phyloP scores from a whole-genome alignment of 2,797 vertebrate species.

The Acrossocheilus wenchowensis region DNA sequence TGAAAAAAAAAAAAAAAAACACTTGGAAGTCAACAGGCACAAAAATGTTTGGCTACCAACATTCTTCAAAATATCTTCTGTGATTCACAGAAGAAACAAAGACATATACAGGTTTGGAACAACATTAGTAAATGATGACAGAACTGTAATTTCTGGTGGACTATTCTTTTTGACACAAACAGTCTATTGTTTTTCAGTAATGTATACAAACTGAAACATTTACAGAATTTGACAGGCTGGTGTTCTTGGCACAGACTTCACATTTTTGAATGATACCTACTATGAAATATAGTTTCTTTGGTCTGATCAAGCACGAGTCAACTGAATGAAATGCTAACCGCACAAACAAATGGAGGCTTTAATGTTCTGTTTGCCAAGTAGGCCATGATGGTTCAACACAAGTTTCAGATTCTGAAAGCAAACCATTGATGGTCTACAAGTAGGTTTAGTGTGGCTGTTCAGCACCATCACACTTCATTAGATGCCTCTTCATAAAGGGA shows the following conservation, averaged over 20 bases:
- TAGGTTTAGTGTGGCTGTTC: constrained; percentile 17
- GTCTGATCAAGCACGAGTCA: background rate
- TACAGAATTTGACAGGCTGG: background rate
- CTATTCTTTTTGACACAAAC: background rate
- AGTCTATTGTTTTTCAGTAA: constrained; percentile 13
- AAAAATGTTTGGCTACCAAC: background rate
- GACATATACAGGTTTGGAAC: too few relatives aligned
- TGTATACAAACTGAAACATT: background rate
- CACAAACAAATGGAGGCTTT: background rate
- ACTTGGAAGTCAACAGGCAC: background rate
- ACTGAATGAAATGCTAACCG: background rate
- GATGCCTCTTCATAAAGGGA: constrained; percentile 39
- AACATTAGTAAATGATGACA: background rate
- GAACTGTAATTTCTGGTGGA: background rate
- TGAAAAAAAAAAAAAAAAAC: background rate
- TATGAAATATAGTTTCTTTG: background rate
- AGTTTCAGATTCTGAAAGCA: background rate
- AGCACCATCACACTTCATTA: constrained; percentile 53
- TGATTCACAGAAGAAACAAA: background rate
- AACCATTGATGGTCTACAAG: constrained; percentile 14
- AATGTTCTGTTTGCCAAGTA: constrained; percentile 3
- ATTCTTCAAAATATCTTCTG: background rate
- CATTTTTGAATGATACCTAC: background rate
- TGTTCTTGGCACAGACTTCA: background rate
- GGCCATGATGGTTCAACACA: constrained; percentile 5